phyloP scores from a whole-genome alignment of 2,888 invertebrate species.

The Xanthorhoe spadicearia region DNA sequence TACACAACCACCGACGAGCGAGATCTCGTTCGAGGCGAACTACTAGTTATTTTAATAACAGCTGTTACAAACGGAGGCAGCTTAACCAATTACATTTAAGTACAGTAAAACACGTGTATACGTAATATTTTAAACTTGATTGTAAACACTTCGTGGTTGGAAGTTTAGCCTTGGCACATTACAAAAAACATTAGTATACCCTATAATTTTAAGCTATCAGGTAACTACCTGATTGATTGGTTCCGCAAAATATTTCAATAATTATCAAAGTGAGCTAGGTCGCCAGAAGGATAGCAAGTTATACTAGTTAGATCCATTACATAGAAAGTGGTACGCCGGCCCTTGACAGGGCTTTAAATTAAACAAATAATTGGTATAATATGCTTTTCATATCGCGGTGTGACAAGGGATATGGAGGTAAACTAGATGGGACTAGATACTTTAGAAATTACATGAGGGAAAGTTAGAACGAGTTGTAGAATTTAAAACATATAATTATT shows the following conservation, averaged over 20 bases:
- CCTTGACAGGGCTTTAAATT: constrained; percentile 56
- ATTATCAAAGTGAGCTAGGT: constrained; percentile 47
- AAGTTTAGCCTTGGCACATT: constrained; percentile 22
- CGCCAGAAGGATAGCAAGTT: constrained; percentile 58
- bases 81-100: constrained; percentile 23
- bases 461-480: constrained; percentile 2
- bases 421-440: constrained; percentile 23
- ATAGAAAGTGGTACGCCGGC: constrained; percentile 47
- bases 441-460: constrained; percentile 1
- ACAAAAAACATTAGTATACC: constrained; percentile 33
- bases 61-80: constrained; percentile 21
- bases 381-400: constrained; percentile 38
- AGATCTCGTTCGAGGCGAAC: too few relatives aligned
- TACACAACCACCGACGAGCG: too few relatives aligned
- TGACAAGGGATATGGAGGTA: constrained; percentile 35
- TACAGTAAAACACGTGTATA: constrained; percentile 20
- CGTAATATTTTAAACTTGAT: not conserved
- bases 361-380: constrained; percentile 55
- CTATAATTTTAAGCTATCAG: constrained; percentile 43
- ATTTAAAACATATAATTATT: too few relatives aligned
- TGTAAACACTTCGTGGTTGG: constrained; percentile 4
- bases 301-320: constrained; percentile 56
- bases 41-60: constrained; percentile 31
- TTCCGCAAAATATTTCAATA: constrained; percentile 50
- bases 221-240: constrained; percentile 50